A percentile compares a stretch with the other conserved stretches of the same genome.
Evolutionary conservation across 2,797 vertebrate genomes (phyloP).

Genomic region (Halcyon chelicuti): DNA sequence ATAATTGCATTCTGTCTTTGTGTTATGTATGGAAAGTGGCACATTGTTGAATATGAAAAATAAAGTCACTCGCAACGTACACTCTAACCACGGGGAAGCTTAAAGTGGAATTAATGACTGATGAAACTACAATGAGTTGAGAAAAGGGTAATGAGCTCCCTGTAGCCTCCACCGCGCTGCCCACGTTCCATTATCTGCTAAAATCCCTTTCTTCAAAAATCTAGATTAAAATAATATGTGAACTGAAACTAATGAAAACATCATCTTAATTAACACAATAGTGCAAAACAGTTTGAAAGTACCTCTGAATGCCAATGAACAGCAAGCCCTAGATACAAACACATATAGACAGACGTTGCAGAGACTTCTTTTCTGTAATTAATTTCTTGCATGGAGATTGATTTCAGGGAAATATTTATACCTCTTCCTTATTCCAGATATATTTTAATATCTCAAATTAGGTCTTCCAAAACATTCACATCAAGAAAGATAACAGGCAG

Average conservation of each 20-base stretch:
- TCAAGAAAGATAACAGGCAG: background rate
- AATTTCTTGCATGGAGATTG: background rate
- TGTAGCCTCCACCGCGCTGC: background rate
- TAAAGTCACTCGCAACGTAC: conserved; percentile 8
- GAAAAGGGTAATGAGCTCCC: conserved; percentile 51
- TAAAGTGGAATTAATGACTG: conserved; percentile 50
- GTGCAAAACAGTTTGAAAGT: background rate
- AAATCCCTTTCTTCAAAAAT: conserved; percentile 33
- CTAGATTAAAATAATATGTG: conserved; percentile 47
- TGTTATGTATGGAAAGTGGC: conserved; percentile 18
- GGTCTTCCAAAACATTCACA: background rate
- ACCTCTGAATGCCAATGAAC: background rate
- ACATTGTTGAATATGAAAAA: conserved; percentile 41
- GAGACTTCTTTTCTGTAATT: background rate
- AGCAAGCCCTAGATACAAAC: background rate
- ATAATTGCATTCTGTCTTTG: conserved; percentile 36
- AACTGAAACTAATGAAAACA: conserved; percentile 58
- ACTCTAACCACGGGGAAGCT: background rate
- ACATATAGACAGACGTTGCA: background rate
- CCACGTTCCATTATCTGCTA: background rate
- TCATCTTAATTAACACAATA: conserved; percentile 46
- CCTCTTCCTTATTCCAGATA: background rate
- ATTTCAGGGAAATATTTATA: background rate
- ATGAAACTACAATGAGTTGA: conserved; percentile 35
- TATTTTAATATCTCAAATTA: background rate